Conservation (phyloP, 2,888 invertebrate genomes). For the Mythimna vitellina region DNA sequence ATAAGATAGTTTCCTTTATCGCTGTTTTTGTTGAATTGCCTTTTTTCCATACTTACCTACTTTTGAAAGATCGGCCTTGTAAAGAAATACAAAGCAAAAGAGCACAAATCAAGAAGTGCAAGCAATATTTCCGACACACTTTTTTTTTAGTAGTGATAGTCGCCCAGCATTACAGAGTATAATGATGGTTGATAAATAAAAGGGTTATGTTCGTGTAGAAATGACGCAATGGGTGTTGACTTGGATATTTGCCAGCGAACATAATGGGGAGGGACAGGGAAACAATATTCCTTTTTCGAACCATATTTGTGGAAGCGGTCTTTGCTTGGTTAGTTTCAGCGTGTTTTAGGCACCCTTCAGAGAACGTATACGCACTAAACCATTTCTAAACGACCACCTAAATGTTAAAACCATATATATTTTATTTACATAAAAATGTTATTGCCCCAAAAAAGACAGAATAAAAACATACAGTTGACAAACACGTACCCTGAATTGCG, state of each 20-base stretch:
- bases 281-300: conserved; percentile 24
- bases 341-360: neutral
- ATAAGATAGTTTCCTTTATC: no score
- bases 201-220: conserved; percentile 18
- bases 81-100: neutral
- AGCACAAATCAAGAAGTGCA: no score
- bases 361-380: neutral
- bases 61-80: no score
- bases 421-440: conserved; percentile 9
- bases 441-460: neutral
- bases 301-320: conserved; percentile 8
- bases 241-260: conserved; percentile 46
- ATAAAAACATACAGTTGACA: conserved; percentile 32
- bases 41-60: no score
- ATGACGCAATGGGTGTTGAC: conserved; percentile 41
- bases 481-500: conserved; percentile 91
- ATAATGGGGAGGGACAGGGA: conserved; percentile 26
- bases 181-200: conserved; percentile 31
- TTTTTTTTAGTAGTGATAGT: neutral
- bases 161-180: conserved; percentile 3
- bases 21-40: no score
- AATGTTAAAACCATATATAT: neutral
- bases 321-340: neutral
- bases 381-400: neutral
- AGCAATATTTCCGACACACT: neutral